Conservation (phyloP, 2,797 vertebrate genomes). For the Octomys mimax region DNA sequence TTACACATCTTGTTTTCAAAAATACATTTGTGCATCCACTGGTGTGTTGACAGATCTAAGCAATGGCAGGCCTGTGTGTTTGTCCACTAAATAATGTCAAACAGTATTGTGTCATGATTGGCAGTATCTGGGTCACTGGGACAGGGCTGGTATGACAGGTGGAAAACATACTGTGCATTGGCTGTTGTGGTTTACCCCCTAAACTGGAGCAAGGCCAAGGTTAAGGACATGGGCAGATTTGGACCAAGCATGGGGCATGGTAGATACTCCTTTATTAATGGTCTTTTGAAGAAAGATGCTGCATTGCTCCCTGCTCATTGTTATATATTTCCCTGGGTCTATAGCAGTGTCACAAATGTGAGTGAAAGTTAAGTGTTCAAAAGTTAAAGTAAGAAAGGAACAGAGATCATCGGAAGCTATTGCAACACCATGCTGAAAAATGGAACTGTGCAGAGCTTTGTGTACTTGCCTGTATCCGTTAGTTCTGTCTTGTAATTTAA, state of each 20-base stretch:
- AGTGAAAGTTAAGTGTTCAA: background rate
- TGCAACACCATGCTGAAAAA: background rate
- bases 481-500: slow-evolving; percentile 37
- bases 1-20: slow-evolving; percentile 23
- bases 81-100: slow-evolving; percentile 38
- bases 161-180: slow-evolving; percentile 28
- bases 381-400: background rate
- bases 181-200: slow-evolving; percentile 29
- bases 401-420: background rate
- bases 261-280: background rate
- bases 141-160: slow-evolving; percentile 49
- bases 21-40: background rate
- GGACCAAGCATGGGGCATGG: background rate
- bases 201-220: slow-evolving; percentile 38
- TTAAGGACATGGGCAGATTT: slow-evolving; percentile 8
- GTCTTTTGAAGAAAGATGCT: background rate
- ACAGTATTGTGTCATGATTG: background rate
- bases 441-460: background rate
- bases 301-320: background rate
- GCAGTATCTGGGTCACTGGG: slow-evolving; percentile 72
- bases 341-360: background rate
- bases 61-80: background rate
- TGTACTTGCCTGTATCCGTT: background rate
- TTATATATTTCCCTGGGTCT: background rate
- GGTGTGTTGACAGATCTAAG: background rate